These are phyloP conservation scores for Shargacucullia verbasci DNA, from an alignment of 2,888 invertebrate genomes.

Conservation along the genomic window DNA sequence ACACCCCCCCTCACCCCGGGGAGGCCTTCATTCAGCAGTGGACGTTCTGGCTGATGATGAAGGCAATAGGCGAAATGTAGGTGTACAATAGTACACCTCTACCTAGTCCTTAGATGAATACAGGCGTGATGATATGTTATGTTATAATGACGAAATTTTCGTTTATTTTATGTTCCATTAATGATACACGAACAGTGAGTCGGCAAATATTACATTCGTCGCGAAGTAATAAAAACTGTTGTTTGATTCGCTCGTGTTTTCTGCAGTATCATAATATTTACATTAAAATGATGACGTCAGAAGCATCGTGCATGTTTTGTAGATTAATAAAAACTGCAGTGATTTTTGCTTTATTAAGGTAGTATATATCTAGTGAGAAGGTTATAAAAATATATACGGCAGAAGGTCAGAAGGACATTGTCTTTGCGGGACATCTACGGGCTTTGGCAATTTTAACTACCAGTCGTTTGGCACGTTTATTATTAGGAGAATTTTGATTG, in stretches of 20 bases:
- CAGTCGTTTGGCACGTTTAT: no score
- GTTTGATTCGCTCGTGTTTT: constrained; percentile 21
- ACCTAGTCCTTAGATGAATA: no score
- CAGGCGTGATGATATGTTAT: neutral
- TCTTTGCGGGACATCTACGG: no score
- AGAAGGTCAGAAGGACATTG: neutral
- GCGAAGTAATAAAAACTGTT: constrained; percentile 39
- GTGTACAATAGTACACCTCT: no score
- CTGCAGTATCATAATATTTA: constrained; percentile 50
- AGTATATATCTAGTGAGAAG: neutral
- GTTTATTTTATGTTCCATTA: constrained; percentile 28
- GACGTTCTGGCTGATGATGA: no score
- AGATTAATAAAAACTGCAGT: constrained; percentile 3
- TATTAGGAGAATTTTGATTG: no score
- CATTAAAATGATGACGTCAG: constrained; percentile 30
- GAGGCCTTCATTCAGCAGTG: no score
- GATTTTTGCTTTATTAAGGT: neutral
- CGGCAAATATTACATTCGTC: constrained; percentile 30
- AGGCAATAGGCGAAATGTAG: no score
- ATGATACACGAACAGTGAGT: constrained; percentile 50
- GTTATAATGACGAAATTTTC: neutral
- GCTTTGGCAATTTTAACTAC: no score
- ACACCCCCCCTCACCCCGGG: no score
- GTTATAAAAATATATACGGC: no score
- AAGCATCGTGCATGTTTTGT: constrained; percentile 6